Base-by-base conservation (phyloP, 2,888 invertebrate species). In the Sabatieria punctata region DNA sequence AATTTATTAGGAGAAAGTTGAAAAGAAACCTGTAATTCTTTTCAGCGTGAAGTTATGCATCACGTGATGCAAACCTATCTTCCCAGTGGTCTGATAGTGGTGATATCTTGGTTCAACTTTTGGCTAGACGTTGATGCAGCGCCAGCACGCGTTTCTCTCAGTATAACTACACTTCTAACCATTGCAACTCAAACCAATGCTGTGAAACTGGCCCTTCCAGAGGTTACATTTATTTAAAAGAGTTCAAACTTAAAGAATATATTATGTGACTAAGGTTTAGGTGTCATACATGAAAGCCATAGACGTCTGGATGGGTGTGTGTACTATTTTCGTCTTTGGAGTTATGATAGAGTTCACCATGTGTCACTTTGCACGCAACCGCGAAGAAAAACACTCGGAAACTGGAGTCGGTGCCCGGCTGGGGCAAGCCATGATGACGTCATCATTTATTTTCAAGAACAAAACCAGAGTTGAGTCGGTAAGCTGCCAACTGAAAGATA, bases 11-110 rank as follows among this genome's bases (percentile, higher is more conserved):
- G n/a, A n/a, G n/a, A n/a, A n/a, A n/a, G n/a, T n/a, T n/a, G n/a
- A n/a, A n/a, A n/a, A n/a, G n/a, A n/a, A n/a, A n/a, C n/a, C n/a
- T n/a, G n/a, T n/a, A n/a, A n/a, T n/a, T n/a, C n/a, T n/a, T n/a
- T 73, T 52, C 67, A 68, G 44, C 63, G 73, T 15, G 69, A 71
- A 13, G 68, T 72, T 19, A 73, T 73, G n/a, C 73, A 70, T 55
- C 73, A 73, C 57, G 57, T 74, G 51, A 71, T 73, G 2, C 58
- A 21, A 19, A 23, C 43, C 21, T 27, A 30, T 13, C 4, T 36
- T 4, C 36, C 36, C 36, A 36, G 18, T 19, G 15, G 18, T 19
- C 15, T 36, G 36, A 15, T 36, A 4, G 36, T 36, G 3, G 27
- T 47, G 22, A 45, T 45, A 19, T 37, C 37, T 11, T 45, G 46